A percentile compares a stretch with the other conserved stretches of the same genome.
Conservation (phyloP, 2,797 vertebrate genomes). For the Lacerta bilineata region DNA sequence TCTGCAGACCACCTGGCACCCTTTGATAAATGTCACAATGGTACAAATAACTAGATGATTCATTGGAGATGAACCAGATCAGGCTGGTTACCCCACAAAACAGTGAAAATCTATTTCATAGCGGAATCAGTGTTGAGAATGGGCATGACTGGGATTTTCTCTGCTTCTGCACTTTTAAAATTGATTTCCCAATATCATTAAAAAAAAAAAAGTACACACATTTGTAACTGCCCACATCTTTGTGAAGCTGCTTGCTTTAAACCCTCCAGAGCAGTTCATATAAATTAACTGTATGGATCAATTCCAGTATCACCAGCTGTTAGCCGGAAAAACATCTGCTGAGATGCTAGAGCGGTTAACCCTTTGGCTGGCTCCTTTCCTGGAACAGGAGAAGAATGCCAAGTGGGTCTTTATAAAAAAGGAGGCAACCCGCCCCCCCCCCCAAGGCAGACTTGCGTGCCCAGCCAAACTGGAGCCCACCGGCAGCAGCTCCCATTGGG, state of each 20-base stretch:
- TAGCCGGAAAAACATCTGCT: neutral
- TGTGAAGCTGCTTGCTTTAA: too few species aligned
- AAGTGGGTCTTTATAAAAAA: neutral
- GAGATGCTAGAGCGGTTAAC: neutral
- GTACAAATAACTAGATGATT: neutral
- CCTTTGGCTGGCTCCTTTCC: neutral
- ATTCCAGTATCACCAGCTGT: neutral
- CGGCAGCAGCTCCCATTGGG: neutral
- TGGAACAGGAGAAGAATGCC: neutral
- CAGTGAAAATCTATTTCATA: neutral
- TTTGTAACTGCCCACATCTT: neutral
- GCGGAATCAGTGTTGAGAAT: neutral
- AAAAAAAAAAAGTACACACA: neutral
- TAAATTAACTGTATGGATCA: neutral
- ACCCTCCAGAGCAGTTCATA: neutral
- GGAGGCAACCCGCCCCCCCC: too few species aligned
- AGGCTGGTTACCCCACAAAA: too few species aligned
- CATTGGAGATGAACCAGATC: neutral
- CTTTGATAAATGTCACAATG: too few species aligned
- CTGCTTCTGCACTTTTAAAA: neutral
- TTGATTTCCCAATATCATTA: neutral
- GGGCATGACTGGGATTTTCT: neutral
- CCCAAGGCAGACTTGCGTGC: neutral
- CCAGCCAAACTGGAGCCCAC: neutral
- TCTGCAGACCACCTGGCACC: too few species aligned